Evolutionary conservation across 2,797 vertebrate species (phyloP), one percentile per base, ranked within the genome.

Genomic region (Podargus strigoides): DNA sequence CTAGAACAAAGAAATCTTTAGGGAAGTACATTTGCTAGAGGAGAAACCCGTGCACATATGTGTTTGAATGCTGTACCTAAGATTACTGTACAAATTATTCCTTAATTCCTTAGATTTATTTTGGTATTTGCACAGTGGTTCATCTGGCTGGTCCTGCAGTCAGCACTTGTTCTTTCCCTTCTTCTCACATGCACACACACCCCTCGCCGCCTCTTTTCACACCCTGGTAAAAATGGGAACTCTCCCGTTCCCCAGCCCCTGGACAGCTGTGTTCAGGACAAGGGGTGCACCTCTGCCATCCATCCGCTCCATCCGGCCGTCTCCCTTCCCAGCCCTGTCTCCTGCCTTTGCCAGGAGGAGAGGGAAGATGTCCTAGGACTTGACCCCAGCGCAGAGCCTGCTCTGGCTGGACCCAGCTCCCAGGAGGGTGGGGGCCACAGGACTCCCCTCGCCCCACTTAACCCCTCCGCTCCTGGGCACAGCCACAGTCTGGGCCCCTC

Each of bases 341-440:
- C 20, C 16, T 44, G 44, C 44, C 44, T 44, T 44, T 20, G 20
- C 44, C 17, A 44, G 96, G 95, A 92, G 90, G 91, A 90, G 89
- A 96, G 93, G 81, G 95, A 96, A 90, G 96, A 94, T 94, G 95
- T 97, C 97, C 96, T 95, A 90, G 96, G 97, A 97, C 97, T 97
- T 98, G 97, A 98, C 97, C 97, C 97, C 95, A 63, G 97, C 84
- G 81, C 96, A 95, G 95, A 93, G 95, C 95, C 79, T 95, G 95
- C 89, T 91, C 73, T 52, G 89, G 92, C 96, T 88, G 92, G 93
- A 96, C 70, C 94, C 95, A 41, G 94, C 96, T 91, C 93, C 55
- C 86, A 70, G 93, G 94, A 76, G 73, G 67, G 39, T 26, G 78
- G 34, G 89, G 95, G 93, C 82, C 58, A 26, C 89, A 49, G 94